Evolutionary conservation across 2,113 vertebrate genomes (phyloP).

Genomic region (Eretmochelys imbricata): DNA sequence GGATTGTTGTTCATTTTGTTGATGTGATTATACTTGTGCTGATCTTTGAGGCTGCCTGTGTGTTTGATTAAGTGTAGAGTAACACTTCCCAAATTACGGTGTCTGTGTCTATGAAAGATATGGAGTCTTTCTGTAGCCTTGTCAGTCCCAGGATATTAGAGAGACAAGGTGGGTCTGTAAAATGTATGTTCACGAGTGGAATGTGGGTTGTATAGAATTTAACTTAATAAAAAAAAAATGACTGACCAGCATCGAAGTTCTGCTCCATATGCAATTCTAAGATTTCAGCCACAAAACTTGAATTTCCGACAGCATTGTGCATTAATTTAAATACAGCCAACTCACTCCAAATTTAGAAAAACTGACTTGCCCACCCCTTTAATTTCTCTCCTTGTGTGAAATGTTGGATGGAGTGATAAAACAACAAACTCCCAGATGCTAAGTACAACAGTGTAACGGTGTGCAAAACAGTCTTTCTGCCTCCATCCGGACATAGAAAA

Average conservation of each 20-base stretch:
- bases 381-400: not conserved
- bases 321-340: not conserved
- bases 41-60: not conserved
- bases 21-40: not conserved
- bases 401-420: not conserved
- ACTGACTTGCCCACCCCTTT: not conserved
- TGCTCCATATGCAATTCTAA: not conserved
- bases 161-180: not conserved
- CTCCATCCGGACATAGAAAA: not conserved
- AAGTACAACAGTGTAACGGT: too few species aligned
- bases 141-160: not conserved
- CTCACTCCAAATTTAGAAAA: not conserved
- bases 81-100: not conserved
- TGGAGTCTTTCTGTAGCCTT: not conserved
- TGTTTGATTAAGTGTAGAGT: not conserved
- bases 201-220: not conserved
- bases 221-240: not conserved
- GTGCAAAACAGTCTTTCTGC: not conserved
- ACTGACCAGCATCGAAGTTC: not conserved
- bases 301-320: not conserved
- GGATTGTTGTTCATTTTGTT: not conserved
- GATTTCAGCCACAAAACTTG: not conserved
- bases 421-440: not conserved
- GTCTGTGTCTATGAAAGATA: not conserved
- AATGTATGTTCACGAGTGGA: not conserved